Percentiles rank a stretch among this genome's conserved stretches.
Conservation (phyloP, 2,113 vertebrate genomes). For the Nibea coibor region DNA sequence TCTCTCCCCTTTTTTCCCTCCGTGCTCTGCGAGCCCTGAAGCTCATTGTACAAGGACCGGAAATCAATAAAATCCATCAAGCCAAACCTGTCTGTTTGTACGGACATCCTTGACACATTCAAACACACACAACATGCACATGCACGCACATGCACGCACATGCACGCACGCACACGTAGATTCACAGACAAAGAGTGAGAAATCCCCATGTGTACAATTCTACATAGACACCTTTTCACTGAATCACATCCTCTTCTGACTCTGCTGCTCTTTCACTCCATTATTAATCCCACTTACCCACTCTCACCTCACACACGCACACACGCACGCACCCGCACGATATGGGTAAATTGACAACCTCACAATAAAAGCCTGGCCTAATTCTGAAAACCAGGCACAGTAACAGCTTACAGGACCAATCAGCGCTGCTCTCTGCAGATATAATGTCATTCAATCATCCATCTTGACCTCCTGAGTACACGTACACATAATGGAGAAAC, state of each 20-base stretch:
- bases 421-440: slow-evolving; percentile 3
- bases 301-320: slow-evolving; percentile 46
- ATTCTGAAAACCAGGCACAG: slow-evolving; percentile 39
- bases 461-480: slow-evolving; percentile 24
- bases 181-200: slow-evolving; percentile 27
- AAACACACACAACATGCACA: background rate
- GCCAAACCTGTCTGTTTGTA: slow-evolving; percentile 56
- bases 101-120: slow-evolving; percentile 61
- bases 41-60: slow-evolving; percentile 43
- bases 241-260: slow-evolving; percentile 35
- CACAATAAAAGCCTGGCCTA: slow-evolving; percentile 10
- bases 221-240: slow-evolving; percentile 26
- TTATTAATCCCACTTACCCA: slow-evolving; percentile 65
- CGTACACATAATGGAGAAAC: background rate
- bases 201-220: background rate
- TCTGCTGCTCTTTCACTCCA: slow-evolving; percentile 55
- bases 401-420: slow-evolving; percentile 31
- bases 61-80: slow-evolving; percentile 80
- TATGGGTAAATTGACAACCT: slow-evolving; percentile 6
- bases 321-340: slow-evolving; percentile 9
- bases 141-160: background rate
- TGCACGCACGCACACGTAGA: background rate
- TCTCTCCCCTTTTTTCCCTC: slow-evolving; percentile 10
- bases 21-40: slow-evolving; percentile 33
- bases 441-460: slow-evolving; percentile 60